Percentiles rank a stretch among this genome's conserved stretches.
phyloP scores from a whole-genome alignment of 2,797 vertebrate species.

The Melanotaenia nigrans region DNA sequence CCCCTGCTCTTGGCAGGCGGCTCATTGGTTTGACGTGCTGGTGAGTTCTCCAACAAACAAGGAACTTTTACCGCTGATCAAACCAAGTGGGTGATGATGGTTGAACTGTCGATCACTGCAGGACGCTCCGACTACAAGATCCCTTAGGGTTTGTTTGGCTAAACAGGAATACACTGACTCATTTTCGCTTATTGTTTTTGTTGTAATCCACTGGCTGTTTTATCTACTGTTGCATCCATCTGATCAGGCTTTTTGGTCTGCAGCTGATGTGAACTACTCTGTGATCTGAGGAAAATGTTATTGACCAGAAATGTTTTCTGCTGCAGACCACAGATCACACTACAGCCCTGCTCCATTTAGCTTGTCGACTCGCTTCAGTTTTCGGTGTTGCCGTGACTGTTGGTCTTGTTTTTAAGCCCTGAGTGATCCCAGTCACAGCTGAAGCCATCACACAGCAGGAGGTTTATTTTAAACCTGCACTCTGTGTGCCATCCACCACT shows the following conservation, averaged over 20 bases:
- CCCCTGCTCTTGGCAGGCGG: slow-evolving; percentile 41
- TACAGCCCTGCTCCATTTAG: slow-evolving; percentile 60
- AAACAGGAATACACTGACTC: slow-evolving; percentile 48
- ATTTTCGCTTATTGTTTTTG: slow-evolving; percentile 1
- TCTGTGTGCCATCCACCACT: slow-evolving; percentile 30
- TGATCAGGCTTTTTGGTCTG: background rate
- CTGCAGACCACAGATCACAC: slow-evolving; percentile 43
- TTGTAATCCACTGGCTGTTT: slow-evolving; percentile 7
- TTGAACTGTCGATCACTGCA: slow-evolving; percentile 7
- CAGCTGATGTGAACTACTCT: slow-evolving; percentile 23
- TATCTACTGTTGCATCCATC: slow-evolving; percentile 11
- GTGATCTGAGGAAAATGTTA: slow-evolving; percentile 34
- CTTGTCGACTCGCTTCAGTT: slow-evolving; percentile 34
- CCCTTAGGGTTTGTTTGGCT: slow-evolving; percentile 29
- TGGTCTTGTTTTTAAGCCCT: slow-evolving; percentile 43
- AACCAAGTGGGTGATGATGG: slow-evolving; percentile 37
- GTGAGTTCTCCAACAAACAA: slow-evolving; percentile 54
- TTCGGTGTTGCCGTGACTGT: slow-evolving; percentile 32
- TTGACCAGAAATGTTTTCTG: slow-evolving; percentile 57
- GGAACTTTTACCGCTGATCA: slow-evolving; percentile 61
- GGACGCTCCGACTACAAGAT: slow-evolving; percentile 52
- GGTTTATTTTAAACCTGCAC: slow-evolving; percentile 49
- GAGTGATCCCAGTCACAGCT: slow-evolving; percentile 52
- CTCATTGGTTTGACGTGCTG: slow-evolving; percentile 79
- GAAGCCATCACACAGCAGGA: slow-evolving; percentile 32